phyloP scores from a whole-genome alignment of 1,140 invertebrate species.

The Drosophila prosaltans region DNA sequence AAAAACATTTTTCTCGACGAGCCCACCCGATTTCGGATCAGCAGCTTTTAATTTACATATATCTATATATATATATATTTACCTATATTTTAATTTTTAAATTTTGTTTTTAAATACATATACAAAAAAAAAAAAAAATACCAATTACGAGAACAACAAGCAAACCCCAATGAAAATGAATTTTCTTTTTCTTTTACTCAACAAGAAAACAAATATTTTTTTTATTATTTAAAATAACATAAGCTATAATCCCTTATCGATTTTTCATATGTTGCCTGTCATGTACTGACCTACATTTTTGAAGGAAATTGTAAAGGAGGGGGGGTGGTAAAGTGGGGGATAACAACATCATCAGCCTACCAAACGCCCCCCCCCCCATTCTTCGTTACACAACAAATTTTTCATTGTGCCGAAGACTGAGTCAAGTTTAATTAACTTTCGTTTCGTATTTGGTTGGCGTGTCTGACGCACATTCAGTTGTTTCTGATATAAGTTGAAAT shows the following conservation, averaged over 20 bases:
- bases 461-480: slow-evolving; percentile 49
- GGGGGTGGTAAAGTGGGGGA: not conserved
- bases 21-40: not conserved
- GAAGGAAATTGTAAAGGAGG: slow-evolving; percentile 2
- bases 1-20: slow-evolving; percentile 19
- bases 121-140: slow-evolving; percentile 36
- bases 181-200: slow-evolving; percentile 40
- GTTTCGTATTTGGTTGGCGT: slow-evolving; percentile 30
- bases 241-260: slow-evolving; percentile 53
- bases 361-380: not conserved
- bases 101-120: slow-evolving; percentile 44
- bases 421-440: slow-evolving; percentile 69
- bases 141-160: slow-evolving; percentile 3
- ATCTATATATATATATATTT: slow-evolving; percentile 39
- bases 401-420: slow-evolving; percentile 48
- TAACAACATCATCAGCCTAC: not conserved
- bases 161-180: slow-evolving; percentile 34
- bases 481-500: slow-evolving; percentile 21
- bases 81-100: slow-evolving; percentile 49
- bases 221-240: slow-evolving; percentile 29
- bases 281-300: slow-evolving; percentile 64
- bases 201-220: too few relatives aligned
- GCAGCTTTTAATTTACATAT: slow-evolving; percentile 43
- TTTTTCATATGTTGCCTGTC: slow-evolving; percentile 45
- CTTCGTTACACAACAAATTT: slow-evolving; percentile 49